Evolutionary conservation across 1,140 invertebrate species (phyloP).

Genomic region (Drosophila bipectinata): DNA sequence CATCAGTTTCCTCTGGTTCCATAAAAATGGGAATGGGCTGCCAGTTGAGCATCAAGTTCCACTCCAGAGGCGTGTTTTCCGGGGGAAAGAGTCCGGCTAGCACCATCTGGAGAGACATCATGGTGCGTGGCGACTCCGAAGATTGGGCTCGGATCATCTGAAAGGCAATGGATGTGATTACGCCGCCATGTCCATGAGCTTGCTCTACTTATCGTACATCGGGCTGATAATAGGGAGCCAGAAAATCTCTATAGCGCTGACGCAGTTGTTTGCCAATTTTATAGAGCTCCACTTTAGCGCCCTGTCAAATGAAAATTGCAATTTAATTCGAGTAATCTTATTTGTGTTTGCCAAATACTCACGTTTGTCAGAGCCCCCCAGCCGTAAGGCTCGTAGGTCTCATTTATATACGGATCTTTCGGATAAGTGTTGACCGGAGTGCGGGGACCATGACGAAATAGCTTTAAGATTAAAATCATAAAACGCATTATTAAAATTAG

Average conservation of each 20-base stretch:
- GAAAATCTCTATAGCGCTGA: conserved; percentile 86
- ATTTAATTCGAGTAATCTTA: conserved; percentile 6
- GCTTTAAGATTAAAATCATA: conserved; percentile 77
- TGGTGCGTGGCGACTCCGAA: conserved; percentile 89
- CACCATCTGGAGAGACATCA: conserved; percentile 89
- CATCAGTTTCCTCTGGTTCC: conserved; percentile 86
- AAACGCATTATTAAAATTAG: neutral
- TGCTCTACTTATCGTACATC: conserved; percentile 79
- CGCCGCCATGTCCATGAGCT: neutral
- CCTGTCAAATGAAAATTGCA: conserved; percentile 31
- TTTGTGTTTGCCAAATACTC: conserved; percentile 76
- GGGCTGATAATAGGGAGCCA: conserved; percentile 86
- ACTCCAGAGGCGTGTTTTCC: conserved; percentile 85
- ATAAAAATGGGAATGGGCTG: conserved; percentile 90
- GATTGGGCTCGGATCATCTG: conserved; percentile 87
- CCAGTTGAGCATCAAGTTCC: conserved; percentile 88
- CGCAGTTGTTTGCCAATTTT: conserved; percentile 87
- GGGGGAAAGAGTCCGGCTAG: conserved; percentile 90
- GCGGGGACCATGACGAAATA: conserved; percentile 91
- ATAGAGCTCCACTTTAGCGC: conserved; percentile 86
- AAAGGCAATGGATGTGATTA: conserved; percentile 10
- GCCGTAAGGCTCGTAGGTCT: conserved; percentile 88
- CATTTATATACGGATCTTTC: conserved; percentile 89
- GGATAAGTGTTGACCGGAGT: conserved; percentile 91
- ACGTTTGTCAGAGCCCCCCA: conserved; percentile 92